Percentiles rank a stretch among this genome's conserved stretches.
These are phyloP conservation scores for Caenorhabditis angaria DNA, from an alignment of 2,888 invertebrate genomes.

Conservation along the genomic window DNA sequence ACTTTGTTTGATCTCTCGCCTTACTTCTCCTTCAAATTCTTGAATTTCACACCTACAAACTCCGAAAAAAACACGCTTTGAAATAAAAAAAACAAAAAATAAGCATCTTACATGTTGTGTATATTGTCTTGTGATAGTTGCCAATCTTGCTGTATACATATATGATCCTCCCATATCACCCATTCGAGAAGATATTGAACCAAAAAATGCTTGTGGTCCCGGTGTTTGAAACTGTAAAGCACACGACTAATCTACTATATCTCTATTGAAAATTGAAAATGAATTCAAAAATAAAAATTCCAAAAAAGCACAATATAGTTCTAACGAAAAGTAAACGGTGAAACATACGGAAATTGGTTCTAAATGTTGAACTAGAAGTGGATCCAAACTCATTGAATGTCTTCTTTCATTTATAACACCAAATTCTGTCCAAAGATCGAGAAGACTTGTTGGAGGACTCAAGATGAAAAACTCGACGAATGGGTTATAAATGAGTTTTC, in stretches of 20 bases:
- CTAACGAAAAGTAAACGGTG: background rate
- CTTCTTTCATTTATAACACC: conserved; percentile 61
- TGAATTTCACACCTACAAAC: too few relatives aligned
- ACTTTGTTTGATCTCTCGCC: too few relatives aligned
- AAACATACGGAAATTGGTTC: conserved; percentile 48
- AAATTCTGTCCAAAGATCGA: conserved; percentile 70
- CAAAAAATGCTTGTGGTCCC: conserved; percentile 55
- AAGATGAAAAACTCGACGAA: conserved; percentile 35
- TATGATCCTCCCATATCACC: conserved; percentile 48
- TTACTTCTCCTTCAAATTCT: too few relatives aligned
- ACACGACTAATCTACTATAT: background rate
- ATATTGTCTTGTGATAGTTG: conserved; percentile 65
- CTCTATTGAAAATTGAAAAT: background rate
- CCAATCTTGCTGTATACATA: conserved; percentile 60
- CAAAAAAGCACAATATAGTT: background rate
- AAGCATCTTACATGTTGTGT: conserved; percentile 52
- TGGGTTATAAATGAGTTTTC: conserved; percentile 49
- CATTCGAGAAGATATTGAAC: conserved; percentile 60
- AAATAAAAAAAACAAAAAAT: conserved; percentile 5
- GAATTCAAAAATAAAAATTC: background rate
- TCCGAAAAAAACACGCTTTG: background rate
- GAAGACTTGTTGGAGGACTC: conserved; percentile 59
- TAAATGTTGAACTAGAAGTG: conserved; percentile 49
- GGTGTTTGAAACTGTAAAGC: conserved; percentile 46
- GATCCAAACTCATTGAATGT: conserved; percentile 55